Evolutionary conservation across 2,113 vertebrate species (phyloP).

Genomic region (Paraplagusia blochii): DNA sequence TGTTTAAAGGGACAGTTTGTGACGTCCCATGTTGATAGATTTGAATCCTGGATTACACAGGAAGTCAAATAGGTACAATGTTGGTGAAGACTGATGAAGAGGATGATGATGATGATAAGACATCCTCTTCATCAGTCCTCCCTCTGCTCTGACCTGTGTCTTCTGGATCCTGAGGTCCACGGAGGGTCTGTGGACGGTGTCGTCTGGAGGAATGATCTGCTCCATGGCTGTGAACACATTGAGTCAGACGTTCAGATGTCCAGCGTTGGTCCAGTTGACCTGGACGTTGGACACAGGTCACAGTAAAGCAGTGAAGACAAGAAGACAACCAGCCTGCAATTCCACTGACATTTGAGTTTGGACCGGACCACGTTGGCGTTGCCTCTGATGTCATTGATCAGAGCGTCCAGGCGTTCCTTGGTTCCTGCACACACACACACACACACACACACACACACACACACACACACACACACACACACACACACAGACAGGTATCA

Average conservation of each 20-base stretch:
- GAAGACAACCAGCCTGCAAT: neutral
- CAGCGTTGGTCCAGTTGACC: neutral
- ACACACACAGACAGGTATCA: too few relatives aligned
- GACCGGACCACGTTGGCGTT: slow-evolving; percentile 84
- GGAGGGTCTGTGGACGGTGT: slow-evolving; percentile 73
- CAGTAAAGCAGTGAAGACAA: too few relatives aligned
- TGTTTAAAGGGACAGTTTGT: too few relatives aligned
- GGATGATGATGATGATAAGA: neutral
- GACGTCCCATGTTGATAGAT: too few relatives aligned
- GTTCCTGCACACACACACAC: slow-evolving; percentile 74
- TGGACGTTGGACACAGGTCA: too few relatives aligned
- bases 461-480: too few relatives aligned
- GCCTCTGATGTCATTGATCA: slow-evolving; percentile 90
- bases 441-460: slow-evolving; percentile 14
- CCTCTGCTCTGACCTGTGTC: slow-evolving; percentile 82
- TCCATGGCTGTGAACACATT: slow-evolving; percentile 80
- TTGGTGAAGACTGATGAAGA: neutral
- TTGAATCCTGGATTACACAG: too few relatives aligned
- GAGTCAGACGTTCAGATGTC: neutral
- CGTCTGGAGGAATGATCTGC: slow-evolving; percentile 82
- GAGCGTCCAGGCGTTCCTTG: slow-evolving; percentile 86
- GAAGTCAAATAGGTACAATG: too few relatives aligned
- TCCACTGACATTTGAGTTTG: slow-evolving; percentile 82
- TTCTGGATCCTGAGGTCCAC: slow-evolving; percentile 90
- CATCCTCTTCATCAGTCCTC: neutral